phyloP scores from a whole-genome alignment of 1,140 invertebrate species.

The Pseudomyrmex pallidus region DNA sequence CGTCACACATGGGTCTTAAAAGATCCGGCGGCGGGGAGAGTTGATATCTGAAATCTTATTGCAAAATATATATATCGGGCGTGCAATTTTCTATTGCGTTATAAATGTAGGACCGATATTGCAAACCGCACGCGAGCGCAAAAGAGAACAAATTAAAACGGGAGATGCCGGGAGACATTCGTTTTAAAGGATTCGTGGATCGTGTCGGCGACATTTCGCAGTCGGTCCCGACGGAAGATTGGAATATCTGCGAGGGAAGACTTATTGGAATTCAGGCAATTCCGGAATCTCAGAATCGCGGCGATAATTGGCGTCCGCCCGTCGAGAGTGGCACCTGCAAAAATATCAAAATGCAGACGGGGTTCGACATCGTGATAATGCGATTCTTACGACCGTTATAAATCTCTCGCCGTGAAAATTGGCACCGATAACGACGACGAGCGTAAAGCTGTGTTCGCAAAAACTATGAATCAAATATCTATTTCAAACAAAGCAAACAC shows the following conservation, averaged over 20 bases:
- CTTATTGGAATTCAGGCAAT: slow-evolving; percentile 30
- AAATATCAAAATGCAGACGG: slow-evolving; percentile 52
- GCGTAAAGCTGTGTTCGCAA: slow-evolving; percentile 42
- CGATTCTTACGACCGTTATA: slow-evolving; percentile 47
- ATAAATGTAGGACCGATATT: no score
- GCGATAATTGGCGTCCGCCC: slow-evolving; percentile 34
- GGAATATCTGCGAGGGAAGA: slow-evolving; percentile 1
- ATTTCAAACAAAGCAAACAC: slow-evolving; percentile 52
- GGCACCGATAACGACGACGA: slow-evolving; percentile 32
- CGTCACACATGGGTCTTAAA: no score
- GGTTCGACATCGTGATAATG: slow-evolving; percentile 50
- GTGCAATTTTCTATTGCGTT: no score
- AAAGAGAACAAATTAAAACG: not conserved
- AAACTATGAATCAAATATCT: slow-evolving; percentile 60
- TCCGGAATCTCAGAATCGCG: not conserved
- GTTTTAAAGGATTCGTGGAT: slow-evolving; percentile 15
- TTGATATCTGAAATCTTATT: no score
- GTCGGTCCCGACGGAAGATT: slow-evolving; percentile 3
- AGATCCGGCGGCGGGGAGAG: no score
- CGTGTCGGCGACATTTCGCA: slow-evolving; percentile 3
- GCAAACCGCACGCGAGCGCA: not conserved
- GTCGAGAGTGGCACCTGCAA: slow-evolving; percentile 15
- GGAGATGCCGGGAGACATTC: not conserved
- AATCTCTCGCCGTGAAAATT: slow-evolving; percentile 46
- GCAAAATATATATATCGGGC: no score